Evolutionary conservation across 2,888 invertebrate species (phyloP).

Genomic region (Polylopha cassiicola): DNA sequence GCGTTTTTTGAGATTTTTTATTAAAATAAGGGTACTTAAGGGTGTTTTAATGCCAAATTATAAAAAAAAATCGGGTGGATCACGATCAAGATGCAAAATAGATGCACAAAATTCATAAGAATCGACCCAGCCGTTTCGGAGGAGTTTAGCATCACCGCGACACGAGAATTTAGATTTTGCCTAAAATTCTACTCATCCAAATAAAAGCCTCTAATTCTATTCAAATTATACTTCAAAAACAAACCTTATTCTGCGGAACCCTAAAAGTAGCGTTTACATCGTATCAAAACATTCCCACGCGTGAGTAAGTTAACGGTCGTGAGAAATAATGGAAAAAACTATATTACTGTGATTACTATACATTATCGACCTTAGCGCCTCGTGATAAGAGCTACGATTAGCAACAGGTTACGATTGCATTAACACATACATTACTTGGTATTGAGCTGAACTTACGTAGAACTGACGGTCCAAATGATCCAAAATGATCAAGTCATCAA

Average conservation of each 20-base stretch:
- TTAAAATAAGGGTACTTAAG: too few relatives aligned
- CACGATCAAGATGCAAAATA: too few relatives aligned
- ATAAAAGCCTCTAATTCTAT: background rate
- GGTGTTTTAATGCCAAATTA: too few relatives aligned
- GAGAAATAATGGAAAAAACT: slow-evolving; percentile 19
- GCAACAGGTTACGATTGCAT: slow-evolving; percentile 8
- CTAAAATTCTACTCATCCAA: too few relatives aligned
- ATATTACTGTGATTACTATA: slow-evolving; percentile 11
- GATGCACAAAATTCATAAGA: too few relatives aligned
- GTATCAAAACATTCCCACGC: slow-evolving; percentile 18
- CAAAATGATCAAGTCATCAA: too few relatives aligned
- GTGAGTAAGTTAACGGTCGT: slow-evolving; percentile 19
- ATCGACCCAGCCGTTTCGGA: too few relatives aligned
- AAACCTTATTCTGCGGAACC: slow-evolving; percentile 8
- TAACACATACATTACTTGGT: slow-evolving; percentile 15
- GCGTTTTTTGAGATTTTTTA: too few relatives aligned
- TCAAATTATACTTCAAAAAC: background rate
- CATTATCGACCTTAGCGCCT: slow-evolving; percentile 5
- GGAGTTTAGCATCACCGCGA: too few relatives aligned
- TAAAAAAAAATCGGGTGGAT: too few relatives aligned
- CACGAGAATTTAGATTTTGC: too few relatives aligned
- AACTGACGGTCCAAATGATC: too few relatives aligned
- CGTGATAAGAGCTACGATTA: slow-evolving; percentile 8
- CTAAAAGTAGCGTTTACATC: slow-evolving; percentile 16
- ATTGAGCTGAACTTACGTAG: slow-evolving; percentile 13